Evolutionary conservation across 2,113 vertebrate genomes (phyloP).

Genomic region (Datnioides undecimradiatus): DNA sequence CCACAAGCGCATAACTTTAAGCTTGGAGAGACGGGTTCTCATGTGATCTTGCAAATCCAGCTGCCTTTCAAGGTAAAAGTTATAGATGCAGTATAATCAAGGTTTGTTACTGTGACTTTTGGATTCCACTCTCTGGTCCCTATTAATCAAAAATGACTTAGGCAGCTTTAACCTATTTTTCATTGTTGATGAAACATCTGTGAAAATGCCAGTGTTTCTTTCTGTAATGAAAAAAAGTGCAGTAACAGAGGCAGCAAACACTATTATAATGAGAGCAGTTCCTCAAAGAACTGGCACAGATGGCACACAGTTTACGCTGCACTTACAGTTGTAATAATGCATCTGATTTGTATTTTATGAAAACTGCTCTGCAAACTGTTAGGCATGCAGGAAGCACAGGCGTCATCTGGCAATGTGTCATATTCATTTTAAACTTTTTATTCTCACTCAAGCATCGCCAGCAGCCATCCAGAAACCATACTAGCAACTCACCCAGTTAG

Average conservation of each 20-base stretch:
- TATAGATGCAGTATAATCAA: neutral
- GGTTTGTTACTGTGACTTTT: neutral
- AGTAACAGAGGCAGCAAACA: constrained; percentile 2
- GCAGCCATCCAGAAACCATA: constrained; percentile 25
- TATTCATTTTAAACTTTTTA: constrained; percentile 39
- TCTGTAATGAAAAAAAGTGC: neutral
- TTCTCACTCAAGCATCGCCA: constrained; percentile 1
- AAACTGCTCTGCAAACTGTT: constrained; percentile 35
- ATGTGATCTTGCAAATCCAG: no score
- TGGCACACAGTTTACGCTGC: constrained; percentile 40
- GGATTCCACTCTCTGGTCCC: neutral
- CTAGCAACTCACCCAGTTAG: constrained; percentile 9
- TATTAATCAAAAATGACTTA: neutral
- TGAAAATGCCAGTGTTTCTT: neutral
- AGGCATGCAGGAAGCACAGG: constrained; percentile 5
- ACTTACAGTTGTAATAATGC: constrained; percentile 50
- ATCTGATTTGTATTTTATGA: constrained; percentile 52
- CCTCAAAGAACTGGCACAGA: constrained; percentile 51
- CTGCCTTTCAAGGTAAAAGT: no score
- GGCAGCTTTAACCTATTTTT: neutral
- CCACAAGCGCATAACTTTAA: no score
- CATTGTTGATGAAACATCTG: neutral
- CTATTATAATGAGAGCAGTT: constrained; percentile 24
- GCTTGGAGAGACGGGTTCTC: no score
- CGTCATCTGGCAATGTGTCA: constrained; percentile 57